Conservation (phyloP, 2,113 vertebrate genomes). For the Gallinago paraguaiae region DNA sequence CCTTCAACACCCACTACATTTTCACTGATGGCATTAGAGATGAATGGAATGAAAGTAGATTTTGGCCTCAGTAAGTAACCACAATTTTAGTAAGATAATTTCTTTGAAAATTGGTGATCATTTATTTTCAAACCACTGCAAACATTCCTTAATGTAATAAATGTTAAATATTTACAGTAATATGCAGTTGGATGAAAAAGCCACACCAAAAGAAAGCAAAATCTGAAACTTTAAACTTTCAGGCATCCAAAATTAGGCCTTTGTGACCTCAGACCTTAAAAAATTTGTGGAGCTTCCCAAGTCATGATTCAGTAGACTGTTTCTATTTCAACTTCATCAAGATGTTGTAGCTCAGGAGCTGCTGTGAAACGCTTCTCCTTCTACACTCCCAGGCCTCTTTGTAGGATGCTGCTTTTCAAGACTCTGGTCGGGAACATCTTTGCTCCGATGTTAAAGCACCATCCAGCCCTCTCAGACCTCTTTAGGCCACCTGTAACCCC, state of each 20-base stretch:
- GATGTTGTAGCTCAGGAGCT: not conserved
- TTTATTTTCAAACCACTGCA: not conserved
- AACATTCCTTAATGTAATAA: not conserved
- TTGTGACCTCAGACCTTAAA: not conserved
- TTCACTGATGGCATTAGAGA: not conserved
- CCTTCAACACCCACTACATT: not conserved
- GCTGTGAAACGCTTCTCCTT: not conserved
- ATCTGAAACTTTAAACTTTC: not conserved
- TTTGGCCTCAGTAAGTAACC: not conserved
- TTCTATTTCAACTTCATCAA: not conserved
- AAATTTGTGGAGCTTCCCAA: not conserved
- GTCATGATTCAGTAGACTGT: not conserved
- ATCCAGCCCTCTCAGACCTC: not conserved
- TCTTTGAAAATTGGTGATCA: not conserved
- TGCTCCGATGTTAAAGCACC: not conserved
- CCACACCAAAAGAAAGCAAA: not conserved
- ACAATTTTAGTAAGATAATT: not conserved
- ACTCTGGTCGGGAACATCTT: not conserved
- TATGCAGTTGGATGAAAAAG: not conserved
- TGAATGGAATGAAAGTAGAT: not conserved
- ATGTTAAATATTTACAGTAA: not conserved
- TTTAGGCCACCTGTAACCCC: rapidly evolving
- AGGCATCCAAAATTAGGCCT: not conserved
- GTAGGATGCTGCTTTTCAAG: not conserved
- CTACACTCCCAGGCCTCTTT: not conserved